Conservation (phyloP, 2,113 vertebrate genomes). For the Marmota monax region DNA sequence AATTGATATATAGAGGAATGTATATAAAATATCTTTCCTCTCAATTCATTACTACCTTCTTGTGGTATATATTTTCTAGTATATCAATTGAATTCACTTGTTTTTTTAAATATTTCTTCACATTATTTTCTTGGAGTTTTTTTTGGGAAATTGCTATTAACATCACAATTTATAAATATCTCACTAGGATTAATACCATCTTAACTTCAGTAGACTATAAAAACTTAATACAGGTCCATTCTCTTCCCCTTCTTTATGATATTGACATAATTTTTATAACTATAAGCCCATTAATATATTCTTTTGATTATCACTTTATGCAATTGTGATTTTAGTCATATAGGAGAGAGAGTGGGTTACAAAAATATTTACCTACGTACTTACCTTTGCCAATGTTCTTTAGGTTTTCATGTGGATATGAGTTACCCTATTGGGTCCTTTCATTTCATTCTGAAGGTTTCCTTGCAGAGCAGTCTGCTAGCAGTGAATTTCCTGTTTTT, state of each 20-base stretch:
- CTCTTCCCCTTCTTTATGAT: neutral
- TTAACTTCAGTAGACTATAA: neutral
- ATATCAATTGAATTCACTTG: neutral
- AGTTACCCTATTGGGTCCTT: neutral
- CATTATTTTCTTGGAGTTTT: neutral
- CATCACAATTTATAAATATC: neutral
- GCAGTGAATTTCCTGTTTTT: neutral
- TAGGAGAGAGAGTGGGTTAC: neutral
- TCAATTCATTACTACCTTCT: neutral
- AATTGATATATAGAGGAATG: neutral
- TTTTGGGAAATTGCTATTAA: neutral
- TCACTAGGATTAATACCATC: neutral
- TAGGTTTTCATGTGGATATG: neutral
- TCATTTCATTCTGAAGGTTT: neutral
- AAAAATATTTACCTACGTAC: neutral
- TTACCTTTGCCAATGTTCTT: neutral
- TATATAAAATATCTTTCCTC: neutral
- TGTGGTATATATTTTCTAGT: neutral
- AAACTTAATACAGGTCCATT: neutral
- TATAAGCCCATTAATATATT: too few species aligned
- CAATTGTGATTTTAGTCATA: neutral
- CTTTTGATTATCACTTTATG: neutral
- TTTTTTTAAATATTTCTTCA: neutral
- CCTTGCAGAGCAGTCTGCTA: neutral
- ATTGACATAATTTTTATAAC: neutral